phyloP scores from a whole-genome alignment of 2,113 vertebrate species.

The Gnathonemus longibarbis region DNA sequence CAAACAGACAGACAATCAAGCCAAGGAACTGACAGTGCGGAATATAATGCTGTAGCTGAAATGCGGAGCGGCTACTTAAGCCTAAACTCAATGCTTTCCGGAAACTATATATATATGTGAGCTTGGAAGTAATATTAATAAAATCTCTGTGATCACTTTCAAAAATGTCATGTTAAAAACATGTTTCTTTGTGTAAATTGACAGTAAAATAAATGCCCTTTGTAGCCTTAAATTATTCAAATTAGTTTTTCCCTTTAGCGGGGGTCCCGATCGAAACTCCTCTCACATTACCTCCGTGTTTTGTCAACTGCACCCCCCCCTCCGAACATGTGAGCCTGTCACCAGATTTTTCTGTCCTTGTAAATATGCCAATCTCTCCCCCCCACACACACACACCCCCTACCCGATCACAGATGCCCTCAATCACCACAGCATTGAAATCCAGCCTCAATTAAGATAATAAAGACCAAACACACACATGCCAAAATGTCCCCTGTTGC shows the following conservation, averaged over 20 bases:
- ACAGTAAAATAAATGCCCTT: background rate
- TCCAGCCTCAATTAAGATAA: slow-evolving; percentile 35
- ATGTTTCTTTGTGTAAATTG: background rate
- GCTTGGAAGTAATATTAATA: background rate
- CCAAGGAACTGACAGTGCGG: background rate
- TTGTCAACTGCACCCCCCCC: slow-evolving; percentile 52
- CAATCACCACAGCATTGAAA: slow-evolving; percentile 32
- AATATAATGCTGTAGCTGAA: background rate
- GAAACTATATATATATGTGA: background rate
- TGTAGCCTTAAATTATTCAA: background rate
- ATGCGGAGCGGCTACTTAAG: background rate
- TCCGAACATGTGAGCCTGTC: slow-evolving; percentile 48
- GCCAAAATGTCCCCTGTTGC: slow-evolving; percentile 29
- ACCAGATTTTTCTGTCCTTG: slow-evolving; percentile 51
- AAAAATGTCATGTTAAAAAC: background rate
- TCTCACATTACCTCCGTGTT: slow-evolving; percentile 56
- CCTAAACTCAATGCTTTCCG: background rate
- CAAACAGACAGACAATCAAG: background rate
- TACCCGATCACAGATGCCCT: slow-evolving; percentile 30
- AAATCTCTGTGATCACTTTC: background rate
- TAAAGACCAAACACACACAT: slow-evolving; percentile 31
- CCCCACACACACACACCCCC: slow-evolving; percentile 13
- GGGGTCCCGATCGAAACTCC: slow-evolving; percentile 26
- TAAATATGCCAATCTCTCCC: slow-evolving; percentile 36
- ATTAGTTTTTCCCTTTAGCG: background rate